Conservation (phyloP, 2,113 vertebrate genomes). For the Crotalus horridus region DNA sequence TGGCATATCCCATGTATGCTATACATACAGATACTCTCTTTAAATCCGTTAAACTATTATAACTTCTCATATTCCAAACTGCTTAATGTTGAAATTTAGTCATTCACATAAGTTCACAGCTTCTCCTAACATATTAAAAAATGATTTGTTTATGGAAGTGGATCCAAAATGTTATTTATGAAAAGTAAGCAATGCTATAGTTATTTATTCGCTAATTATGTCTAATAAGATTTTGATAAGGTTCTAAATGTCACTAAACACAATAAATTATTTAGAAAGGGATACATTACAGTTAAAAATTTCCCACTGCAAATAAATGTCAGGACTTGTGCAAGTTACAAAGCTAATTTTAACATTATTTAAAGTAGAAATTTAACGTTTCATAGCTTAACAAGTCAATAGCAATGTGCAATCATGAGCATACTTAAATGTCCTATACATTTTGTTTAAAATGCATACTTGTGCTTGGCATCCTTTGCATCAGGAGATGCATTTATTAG, state of each 20-base stretch:
- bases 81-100: neutral
- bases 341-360: slow-evolving; percentile 58
- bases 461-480: neutral
- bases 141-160: neutral
- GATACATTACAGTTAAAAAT: neutral
- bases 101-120: neutral
- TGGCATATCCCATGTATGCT: neutral
- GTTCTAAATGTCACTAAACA: neutral
- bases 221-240: neutral
- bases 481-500: neutral
- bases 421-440: neutral
- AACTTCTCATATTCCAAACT: neutral
- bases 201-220: neutral
- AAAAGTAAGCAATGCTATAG: neutral
- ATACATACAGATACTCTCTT: neutral
- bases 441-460: neutral
- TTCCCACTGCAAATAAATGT: neutral
- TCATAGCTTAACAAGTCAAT: neutral
- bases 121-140: neutral
- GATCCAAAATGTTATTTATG: neutral
- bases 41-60: neutral
- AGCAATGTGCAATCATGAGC: neutral
- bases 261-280: neutral
- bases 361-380: slow-evolving; percentile 13
- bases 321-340: slow-evolving; percentile 22